A percentile compares a stretch with the other conserved stretches of the same genome.
phyloP scores from a whole-genome alignment of 2,113 vertebrate genomes.

The Apodemus speciosus region DNA sequence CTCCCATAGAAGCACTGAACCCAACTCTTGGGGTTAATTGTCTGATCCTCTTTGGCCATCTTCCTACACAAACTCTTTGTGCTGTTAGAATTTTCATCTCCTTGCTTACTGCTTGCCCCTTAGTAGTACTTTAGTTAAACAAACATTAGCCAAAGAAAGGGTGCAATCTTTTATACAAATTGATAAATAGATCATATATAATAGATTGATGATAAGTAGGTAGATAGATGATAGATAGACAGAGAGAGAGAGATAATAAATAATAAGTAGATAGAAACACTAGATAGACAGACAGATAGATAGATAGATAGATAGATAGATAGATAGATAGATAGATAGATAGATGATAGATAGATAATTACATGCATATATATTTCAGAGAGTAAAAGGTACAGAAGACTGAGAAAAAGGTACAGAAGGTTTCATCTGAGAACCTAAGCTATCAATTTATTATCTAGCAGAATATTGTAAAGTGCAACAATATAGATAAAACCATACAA shows the following conservation, averaged over 20 bases:
- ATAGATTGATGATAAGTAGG: neutral
- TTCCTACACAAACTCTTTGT: slow-evolving; percentile 70
- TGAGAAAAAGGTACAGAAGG: too few relatives aligned
- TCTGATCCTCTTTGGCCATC: slow-evolving; percentile 70
- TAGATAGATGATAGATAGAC: neutral
- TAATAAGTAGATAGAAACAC: neutral
- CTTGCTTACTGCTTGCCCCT: slow-evolving; percentile 55
- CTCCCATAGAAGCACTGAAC: slow-evolving; percentile 77
- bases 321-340: too few relatives aligned
- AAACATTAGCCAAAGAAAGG: slow-evolving; percentile 34
- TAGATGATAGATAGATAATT: neutral
- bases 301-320: neutral
- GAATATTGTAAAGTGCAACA: neutral
- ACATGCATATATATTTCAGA: neutral
- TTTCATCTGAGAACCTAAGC: slow-evolving; percentile 14
- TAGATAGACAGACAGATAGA: neutral
- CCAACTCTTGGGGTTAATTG: slow-evolving; percentile 78
- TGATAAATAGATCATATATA: neutral
- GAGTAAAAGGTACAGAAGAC: neutral
- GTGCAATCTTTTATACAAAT: neutral
- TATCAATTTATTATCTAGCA: neutral
- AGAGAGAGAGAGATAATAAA: neutral
- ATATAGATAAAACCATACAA: neutral
- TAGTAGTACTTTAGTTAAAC: slow-evolving; percentile 12
- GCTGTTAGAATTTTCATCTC: slow-evolving; percentile 52